Evolutionary conservation across 35 echinoderm and acorn worm genomes (phyloP).

Genomic region (Strongylocentrotus purpuratus): DNA sequence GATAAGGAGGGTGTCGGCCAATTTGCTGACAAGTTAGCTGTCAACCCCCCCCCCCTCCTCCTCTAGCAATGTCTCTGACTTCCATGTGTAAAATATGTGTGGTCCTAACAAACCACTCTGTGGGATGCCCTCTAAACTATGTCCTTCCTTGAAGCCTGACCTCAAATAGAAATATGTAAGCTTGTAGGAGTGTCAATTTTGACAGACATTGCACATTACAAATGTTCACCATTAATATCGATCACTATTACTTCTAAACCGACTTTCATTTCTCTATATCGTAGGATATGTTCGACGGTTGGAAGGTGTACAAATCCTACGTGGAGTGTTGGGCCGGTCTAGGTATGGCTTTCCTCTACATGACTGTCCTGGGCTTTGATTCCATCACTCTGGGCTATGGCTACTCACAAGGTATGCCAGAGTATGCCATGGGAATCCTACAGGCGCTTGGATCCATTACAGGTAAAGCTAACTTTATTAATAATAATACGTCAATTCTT

Average conservation of each 20-base stretch:
- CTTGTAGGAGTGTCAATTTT: too few species aligned
- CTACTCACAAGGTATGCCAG: conserved; percentile 77
- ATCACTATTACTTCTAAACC: neutral
- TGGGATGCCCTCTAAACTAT: too few species aligned
- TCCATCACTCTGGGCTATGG: conserved; percentile 86
- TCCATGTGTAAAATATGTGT: too few species aligned
- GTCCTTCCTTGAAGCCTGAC: too few species aligned
- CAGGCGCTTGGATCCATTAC: conserved; percentile 72
- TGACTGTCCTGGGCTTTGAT: conserved; percentile 96
- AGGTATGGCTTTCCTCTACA: conserved; percentile 88
- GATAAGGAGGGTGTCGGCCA: too few species aligned
- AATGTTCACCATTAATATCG: too few species aligned
- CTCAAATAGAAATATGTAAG: too few species aligned
- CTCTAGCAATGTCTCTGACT: too few species aligned
- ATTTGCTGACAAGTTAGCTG: neutral
- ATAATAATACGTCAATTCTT: too few species aligned
- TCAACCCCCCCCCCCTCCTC: neutral
- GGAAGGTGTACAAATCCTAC: conserved; percentile 82
- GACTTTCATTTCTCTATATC: neutral
- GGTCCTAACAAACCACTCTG: too few species aligned
- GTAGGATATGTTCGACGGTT: conserved; percentile 55
- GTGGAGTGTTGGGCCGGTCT: conserved; percentile 72
- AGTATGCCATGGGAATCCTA: conserved; percentile 77
- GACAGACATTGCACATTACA: too few species aligned
- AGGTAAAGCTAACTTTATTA: neutral